These are phyloP conservation scores for Drosophila kepulauana DNA, from an alignment of 1,140 invertebrate species.

Conservation along the genomic window DNA sequence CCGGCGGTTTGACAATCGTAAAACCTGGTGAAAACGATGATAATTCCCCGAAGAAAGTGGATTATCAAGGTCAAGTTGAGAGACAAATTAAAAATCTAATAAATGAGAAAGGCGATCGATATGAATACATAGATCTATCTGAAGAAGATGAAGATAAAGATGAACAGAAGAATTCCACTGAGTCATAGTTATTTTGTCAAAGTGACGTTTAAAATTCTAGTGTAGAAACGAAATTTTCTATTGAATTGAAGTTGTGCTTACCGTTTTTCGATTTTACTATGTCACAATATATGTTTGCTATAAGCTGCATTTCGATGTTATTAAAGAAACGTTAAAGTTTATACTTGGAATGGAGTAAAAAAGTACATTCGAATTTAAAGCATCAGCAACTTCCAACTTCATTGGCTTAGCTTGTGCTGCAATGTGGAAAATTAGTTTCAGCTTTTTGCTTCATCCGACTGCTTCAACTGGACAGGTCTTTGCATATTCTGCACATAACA, in stretches of 20 bases:
- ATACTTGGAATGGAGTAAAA: background rate
- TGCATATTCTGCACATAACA: slow-evolving; percentile 21
- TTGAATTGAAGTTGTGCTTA: background rate
- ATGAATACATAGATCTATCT: background rate
- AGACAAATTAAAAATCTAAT: background rate
- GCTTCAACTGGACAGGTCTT: slow-evolving; percentile 25
- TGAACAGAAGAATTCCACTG: background rate
- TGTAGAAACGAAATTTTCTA: background rate
- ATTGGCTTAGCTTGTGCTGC: slow-evolving; percentile 59
- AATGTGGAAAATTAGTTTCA: slow-evolving; percentile 68
- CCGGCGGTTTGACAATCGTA: slow-evolving; percentile 22
- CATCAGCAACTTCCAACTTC: slow-evolving; percentile 9
- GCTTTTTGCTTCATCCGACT: slow-evolving; percentile 33
- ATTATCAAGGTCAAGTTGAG: background rate
- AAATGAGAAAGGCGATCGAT: background rate
- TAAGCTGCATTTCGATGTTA: too few species aligned
- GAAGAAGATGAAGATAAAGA: background rate
- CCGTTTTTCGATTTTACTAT: background rate
- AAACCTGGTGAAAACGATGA: background rate
- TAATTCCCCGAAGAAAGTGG: too few species aligned
- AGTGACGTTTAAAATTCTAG: background rate
- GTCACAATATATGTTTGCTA: background rate
- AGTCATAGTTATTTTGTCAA: too few species aligned
- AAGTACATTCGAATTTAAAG: slow-evolving; percentile 20
- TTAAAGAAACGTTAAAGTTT: background rate